Evolutionary conservation across 2,888 invertebrate species (phyloP).

Genomic region (Aethes cnicana): DNA sequence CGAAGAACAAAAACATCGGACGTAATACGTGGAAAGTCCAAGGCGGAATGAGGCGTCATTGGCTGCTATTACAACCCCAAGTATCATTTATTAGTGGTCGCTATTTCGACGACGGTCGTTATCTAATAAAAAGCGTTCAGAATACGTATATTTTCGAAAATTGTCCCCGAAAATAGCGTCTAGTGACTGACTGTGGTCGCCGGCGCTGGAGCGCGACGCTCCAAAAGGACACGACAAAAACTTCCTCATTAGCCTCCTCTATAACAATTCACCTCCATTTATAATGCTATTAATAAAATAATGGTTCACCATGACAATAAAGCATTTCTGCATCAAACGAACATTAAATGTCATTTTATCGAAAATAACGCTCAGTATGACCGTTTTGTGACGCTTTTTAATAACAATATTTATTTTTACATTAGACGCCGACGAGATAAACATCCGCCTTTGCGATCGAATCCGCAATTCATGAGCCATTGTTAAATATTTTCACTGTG

Average conservation of each 20-base stretch:
- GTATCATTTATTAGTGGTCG: constrained; percentile 34
- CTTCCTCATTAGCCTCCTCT: constrained; percentile 58
- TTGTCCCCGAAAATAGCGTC: constrained; percentile 42
- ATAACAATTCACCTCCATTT: constrained; percentile 71
- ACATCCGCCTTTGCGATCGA: constrained; percentile 47
- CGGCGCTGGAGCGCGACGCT: constrained; percentile 31
- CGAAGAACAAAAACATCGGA: constrained; percentile 13
- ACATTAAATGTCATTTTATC: constrained; percentile 74
- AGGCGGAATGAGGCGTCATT: constrained; percentile 35
- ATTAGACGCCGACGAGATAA: constrained; percentile 52
- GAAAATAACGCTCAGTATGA: constrained; percentile 55
- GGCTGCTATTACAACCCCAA: constrained; percentile 37
- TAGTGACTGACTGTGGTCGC: constrained; percentile 40
- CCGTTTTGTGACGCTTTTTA: constrained; percentile 54
- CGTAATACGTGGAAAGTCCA: constrained; percentile 26
- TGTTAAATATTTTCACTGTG: constrained; percentile 46
- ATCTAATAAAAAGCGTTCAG: constrained; percentile 45
- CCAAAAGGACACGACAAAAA: constrained; percentile 66
- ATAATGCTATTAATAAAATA: constrained; percentile 79
- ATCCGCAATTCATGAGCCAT: constrained; percentile 36
- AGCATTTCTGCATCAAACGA: constrained; percentile 64
- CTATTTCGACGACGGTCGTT: constrained; percentile 37
- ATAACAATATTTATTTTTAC: constrained; percentile 65
- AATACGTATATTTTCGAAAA: constrained; percentile 42
- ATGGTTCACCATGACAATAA: constrained; percentile 53